Conservation (phyloP, 2,797 vertebrate genomes). For the Odontamblyopus rebecca region DNA sequence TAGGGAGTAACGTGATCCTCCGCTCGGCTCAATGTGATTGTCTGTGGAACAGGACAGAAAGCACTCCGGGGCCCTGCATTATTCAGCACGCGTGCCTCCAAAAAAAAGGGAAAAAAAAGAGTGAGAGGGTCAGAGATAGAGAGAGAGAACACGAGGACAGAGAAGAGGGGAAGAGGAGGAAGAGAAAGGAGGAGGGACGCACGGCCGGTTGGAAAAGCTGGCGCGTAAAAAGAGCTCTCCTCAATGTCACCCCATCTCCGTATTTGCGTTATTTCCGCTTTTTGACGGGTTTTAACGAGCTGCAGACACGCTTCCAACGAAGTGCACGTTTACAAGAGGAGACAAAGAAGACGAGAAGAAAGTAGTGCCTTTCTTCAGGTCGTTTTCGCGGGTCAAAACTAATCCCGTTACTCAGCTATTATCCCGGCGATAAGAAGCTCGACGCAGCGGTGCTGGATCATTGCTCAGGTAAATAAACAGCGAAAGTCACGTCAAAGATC, state of each 20-base stretch:
- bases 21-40: slow-evolving; percentile 68
- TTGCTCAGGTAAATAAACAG: slow-evolving; percentile 37
- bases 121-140: background rate
- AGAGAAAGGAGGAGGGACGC: slow-evolving; percentile 21
- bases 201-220: slow-evolving; percentile 52
- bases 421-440: slow-evolving; percentile 30
- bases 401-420: slow-evolving; percentile 36
- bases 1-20: slow-evolving; percentile 71
- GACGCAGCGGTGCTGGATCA: slow-evolving; percentile 20
- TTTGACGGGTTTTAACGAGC: background rate
- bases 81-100: slow-evolving; percentile 74
- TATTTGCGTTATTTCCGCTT: background rate
- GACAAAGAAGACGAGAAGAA: background rate
- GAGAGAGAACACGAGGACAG: slow-evolving; percentile 8
- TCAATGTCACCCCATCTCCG: slow-evolving; percentile 67
- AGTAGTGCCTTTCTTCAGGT: slow-evolving; percentile 21
- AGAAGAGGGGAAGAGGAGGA: background rate
- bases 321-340: slow-evolving; percentile 1
- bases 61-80: slow-evolving; percentile 79
- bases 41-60: slow-evolving; percentile 78
- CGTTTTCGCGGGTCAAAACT: slow-evolving; percentile 32
- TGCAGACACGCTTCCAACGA: background rate
- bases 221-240: slow-evolving; percentile 53
- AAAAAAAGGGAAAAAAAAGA: slow-evolving; percentile 7
- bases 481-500: background rate